phyloP scores from a whole-genome alignment of 2,888 invertebrate genomes.

The Nomada ferruginata region DNA sequence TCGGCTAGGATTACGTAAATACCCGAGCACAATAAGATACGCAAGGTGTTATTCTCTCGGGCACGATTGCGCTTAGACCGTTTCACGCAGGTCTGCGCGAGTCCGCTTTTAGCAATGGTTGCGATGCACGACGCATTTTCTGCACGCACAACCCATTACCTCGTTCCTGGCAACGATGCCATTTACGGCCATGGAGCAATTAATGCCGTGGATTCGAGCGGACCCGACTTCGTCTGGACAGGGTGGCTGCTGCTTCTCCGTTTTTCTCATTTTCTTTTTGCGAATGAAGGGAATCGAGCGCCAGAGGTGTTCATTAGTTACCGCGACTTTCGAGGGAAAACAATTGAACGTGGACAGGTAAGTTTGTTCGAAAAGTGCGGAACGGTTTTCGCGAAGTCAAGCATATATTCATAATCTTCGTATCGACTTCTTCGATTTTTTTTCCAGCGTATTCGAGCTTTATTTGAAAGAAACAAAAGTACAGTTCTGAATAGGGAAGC shows the following conservation, averaged over 20 bases:
- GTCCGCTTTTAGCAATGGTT: conserved; percentile 38
- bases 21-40: conserved; percentile 56
- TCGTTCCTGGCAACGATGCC: conserved; percentile 45
- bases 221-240: not conserved
- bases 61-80: conserved; percentile 38
- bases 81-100: conserved; percentile 34
- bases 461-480: too few relatives aligned
- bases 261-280: not conserved
- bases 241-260: not conserved
- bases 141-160: conserved; percentile 46
- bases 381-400: too few relatives aligned
- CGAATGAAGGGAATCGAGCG: not conserved
- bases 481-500: too few relatives aligned
- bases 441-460: too few relatives aligned
- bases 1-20: conserved; percentile 60
- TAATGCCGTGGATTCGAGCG: conserved; percentile 32
- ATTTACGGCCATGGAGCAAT: conserved; percentile 35
- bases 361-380: too few relatives aligned
- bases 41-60: conserved; percentile 53
- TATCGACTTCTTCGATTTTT: too few relatives aligned
- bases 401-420: too few relatives aligned
- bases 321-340: too few relatives aligned
- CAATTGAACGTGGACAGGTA: too few relatives aligned
- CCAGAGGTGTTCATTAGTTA: conserved; percentile 7
- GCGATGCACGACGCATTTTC: conserved; percentile 35